Base-by-base conservation (phyloP, 1,140 invertebrate genomes). In the Drosophila bocqueti region DNA sequence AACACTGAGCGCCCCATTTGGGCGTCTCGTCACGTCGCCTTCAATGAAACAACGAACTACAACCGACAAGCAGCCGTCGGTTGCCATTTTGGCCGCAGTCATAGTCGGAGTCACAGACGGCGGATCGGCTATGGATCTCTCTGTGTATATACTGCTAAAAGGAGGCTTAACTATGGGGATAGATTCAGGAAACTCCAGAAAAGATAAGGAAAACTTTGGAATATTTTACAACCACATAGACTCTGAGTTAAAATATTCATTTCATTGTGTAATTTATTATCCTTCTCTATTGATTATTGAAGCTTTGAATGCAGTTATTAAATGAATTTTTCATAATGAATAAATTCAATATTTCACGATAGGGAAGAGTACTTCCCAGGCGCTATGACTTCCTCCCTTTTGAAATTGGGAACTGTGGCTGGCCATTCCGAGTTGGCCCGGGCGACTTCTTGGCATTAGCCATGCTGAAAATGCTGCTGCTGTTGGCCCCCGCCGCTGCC, bases 11-110 rank as follows among this genome's bases (percentile, higher is more conserved):
- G 79, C 72, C 76, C 82, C 85, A 90, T 90, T 90, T 85, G 79
- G 85, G 86, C 79, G 85, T 90, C 85, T 85, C 82, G 85, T 90
- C 85, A 90, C 85, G 85, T 90, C 79, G 68, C 77, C 83, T 84
- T 84, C 81, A 84, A 80, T 69, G 82, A 83, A 84, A 82, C 79
- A 64, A 26, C 54, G 36, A 40, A 40, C 54, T 42, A 66, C 64
- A 79, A 81, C 67, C 66, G 72, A 49, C 81, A 83, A 72, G 61
- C 77, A 63, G 57, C 75, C 55, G 73, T 73, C 69, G 52, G 67
- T 58, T 73, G 69, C 69, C 69, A 73, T 73, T 73, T 73, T 72
- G 68, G 69, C 43, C 67, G n/a, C 66, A 72, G 65, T 38, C 68
- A 36, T 60, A 68, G 55, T 36, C 64, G 24, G 49, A 71, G 63